phyloP scores from a whole-genome alignment of 2,797 vertebrate species.

The Vireo griseus region DNA sequence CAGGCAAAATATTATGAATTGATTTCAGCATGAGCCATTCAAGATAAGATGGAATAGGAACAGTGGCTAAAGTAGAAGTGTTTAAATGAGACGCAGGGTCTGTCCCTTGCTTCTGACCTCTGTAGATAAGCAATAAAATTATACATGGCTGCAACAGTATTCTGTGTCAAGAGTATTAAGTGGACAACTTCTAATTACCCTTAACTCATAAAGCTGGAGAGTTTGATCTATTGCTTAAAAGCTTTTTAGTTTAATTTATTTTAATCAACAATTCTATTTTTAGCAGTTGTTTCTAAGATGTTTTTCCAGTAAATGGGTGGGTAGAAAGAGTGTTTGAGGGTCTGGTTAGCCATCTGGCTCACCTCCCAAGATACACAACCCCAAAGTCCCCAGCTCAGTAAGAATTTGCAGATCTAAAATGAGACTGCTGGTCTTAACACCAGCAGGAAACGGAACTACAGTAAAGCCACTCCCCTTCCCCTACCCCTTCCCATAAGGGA shows the following conservation, averaged over 20 bases:
- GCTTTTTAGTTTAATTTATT: slow-evolving; percentile 51
- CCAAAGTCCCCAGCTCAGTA: neutral
- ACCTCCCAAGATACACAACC: neutral
- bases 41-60: slow-evolving; percentile 58
- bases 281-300: slow-evolving; percentile 22
- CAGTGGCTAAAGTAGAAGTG: slow-evolving; percentile 4
- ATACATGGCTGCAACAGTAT: slow-evolving; percentile 10
- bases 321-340: neutral
- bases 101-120: slow-evolving; percentile 51
- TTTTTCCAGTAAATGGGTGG: slow-evolving; percentile 4
- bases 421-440: neutral
- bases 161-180: slow-evolving; percentile 38
- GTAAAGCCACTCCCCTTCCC: neutral
- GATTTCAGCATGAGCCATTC: slow-evolving; percentile 49
- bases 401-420: neutral
- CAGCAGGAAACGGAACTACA: neutral
- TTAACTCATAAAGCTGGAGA: slow-evolving; percentile 48
- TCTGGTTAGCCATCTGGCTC: slow-evolving; percentile 4
- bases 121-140: slow-evolving; percentile 60
- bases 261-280: slow-evolving; percentile 60
- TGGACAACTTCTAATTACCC: slow-evolving; percentile 59
- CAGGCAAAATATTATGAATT: slow-evolving; percentile 64
- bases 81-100: slow-evolving; percentile 43
- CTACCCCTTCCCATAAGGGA: neutral
- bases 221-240: slow-evolving; percentile 43